Percentiles rank a stretch among this genome's conserved stretches.
Evolutionary conservation across 2,888 invertebrate genomes (phyloP).

Genomic region (Hartigia nigra): DNA sequence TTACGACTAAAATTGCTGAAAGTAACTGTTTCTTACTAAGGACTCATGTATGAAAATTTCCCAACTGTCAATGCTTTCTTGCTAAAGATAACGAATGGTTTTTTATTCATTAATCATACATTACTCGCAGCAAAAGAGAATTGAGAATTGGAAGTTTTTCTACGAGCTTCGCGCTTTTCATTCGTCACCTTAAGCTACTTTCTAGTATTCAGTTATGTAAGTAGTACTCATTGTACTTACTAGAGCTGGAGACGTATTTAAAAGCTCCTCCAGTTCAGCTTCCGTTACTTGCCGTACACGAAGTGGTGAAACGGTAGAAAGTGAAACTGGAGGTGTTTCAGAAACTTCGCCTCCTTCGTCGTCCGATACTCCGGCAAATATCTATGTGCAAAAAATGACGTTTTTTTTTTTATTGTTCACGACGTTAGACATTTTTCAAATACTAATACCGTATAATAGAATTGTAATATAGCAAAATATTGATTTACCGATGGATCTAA

Average conservation of each 20-base stretch:
- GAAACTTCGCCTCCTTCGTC: slow-evolving; percentile 33
- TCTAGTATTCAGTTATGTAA: neutral
- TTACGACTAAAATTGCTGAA: too few relatives aligned
- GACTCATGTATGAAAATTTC: too few relatives aligned
- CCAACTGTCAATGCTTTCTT: too few relatives aligned
- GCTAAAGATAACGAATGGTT: too few relatives aligned
- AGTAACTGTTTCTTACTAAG: too few relatives aligned
- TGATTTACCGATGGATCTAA: slow-evolving; percentile 48
- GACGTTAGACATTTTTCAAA: slow-evolving; percentile 1
- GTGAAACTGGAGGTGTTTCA: slow-evolving; percentile 36
- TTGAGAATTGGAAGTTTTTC: too few relatives aligned
- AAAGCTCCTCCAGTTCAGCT: slow-evolving; percentile 53
- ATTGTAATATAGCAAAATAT: slow-evolving; percentile 7
- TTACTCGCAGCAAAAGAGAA: too few relatives aligned
- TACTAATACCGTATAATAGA: neutral
- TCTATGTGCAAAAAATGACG: slow-evolving; percentile 32
- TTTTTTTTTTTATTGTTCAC: neutral
- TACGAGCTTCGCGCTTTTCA: too few relatives aligned
- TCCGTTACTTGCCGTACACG: slow-evolving; percentile 47
- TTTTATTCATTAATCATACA: too few relatives aligned
- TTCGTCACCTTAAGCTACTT: too few relatives aligned
- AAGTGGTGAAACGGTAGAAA: slow-evolving; percentile 28
- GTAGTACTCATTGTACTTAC: slow-evolving; percentile 38
- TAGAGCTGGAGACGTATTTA: slow-evolving; percentile 53
- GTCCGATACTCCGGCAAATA: slow-evolving; percentile 41